These are phyloP conservation scores for Antrozous pallidus DNA, from an alignment of 2,797 vertebrate genomes.

Conservation along the genomic window DNA sequence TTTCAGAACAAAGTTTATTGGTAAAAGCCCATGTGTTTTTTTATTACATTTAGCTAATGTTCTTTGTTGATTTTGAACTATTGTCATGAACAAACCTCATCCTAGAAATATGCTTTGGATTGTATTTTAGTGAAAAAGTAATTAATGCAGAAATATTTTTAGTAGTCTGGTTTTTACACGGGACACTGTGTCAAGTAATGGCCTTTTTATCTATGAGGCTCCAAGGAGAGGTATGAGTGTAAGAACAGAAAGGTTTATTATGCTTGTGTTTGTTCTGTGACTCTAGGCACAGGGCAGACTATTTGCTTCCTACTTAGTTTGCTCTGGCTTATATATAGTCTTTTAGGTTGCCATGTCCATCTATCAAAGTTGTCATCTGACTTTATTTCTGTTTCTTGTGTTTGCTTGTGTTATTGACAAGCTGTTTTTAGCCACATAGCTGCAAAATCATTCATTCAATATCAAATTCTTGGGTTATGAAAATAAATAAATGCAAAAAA, in stretches of 20 bases:
- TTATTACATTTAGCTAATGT: neutral
- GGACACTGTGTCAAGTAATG: neutral
- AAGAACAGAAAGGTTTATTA: neutral
- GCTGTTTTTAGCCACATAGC: neutral
- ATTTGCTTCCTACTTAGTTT: accelerated
- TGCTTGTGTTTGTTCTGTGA: neutral
- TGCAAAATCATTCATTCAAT: neutral
- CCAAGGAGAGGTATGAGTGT: neutral
- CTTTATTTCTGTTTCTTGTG: neutral
- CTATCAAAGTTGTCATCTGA: neutral
- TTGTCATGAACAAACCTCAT: neutral
- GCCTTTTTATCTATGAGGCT: neutral
- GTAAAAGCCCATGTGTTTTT: neutral
- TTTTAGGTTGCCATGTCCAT: neutral
- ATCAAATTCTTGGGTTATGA: neutral
- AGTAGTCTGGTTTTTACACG: neutral
- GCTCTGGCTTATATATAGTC: accelerated
- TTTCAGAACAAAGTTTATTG: neutral
- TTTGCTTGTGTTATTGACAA: neutral
- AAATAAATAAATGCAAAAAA: neutral
- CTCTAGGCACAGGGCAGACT: too few species aligned
- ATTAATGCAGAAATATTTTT: neutral
- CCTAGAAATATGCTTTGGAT: neutral
- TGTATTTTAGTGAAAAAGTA: neutral
- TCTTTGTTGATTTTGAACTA: neutral